Evolutionary conservation across 2,797 vertebrate species (phyloP), one percentile per base, ranked within the genome.

Genomic region (Hippoglossus hippoglossus): DNA sequence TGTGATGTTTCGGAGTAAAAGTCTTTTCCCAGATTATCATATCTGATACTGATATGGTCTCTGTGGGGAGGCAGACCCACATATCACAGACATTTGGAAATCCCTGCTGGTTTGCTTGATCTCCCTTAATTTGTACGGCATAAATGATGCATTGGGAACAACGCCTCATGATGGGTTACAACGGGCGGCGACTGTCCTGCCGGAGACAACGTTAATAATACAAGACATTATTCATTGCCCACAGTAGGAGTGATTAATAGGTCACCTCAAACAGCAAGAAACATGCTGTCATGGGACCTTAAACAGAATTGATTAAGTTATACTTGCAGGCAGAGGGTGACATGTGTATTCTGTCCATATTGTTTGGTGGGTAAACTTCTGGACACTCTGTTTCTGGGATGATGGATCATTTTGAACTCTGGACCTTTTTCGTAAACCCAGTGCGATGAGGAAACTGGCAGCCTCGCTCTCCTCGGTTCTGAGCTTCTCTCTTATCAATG

Each of bases 71-170:
- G 11, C 34, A 62, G 53, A 46, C 15, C 21, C 34, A 71, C 77
- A 76, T 58, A 75, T 78, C 63, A 51, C 54, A 80, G 63, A 66
- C 63, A 72, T 72, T 71, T 53, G 31, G 39, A 71, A 44, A 67
- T 53, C 11, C 56, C 36, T 9, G 41, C 70, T 67, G 51, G 46
- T 67, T 64, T 69, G 79, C 67, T 79, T 77, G 67, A 77, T 85
- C 47, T 25, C 41, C 58, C 52, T 59, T 73, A 87, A 88, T 80
- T 81, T 39, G 83, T 25, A 34, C 25, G 24, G 34, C 31, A 79
- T 77, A 44, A 83, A 84, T 84, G 72, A 81, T 88, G 75, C 65
- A 88, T 74, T n/a, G 13, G 57, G 58, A 75, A 73, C 68, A 71
- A 65, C 5, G 2, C 50, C 71, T 25, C 75, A 63, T 53, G 67